These are phyloP conservation scores for Andricus curvator DNA, from an alignment of 2,888 invertebrate species.

Conservation along the genomic window DNA sequence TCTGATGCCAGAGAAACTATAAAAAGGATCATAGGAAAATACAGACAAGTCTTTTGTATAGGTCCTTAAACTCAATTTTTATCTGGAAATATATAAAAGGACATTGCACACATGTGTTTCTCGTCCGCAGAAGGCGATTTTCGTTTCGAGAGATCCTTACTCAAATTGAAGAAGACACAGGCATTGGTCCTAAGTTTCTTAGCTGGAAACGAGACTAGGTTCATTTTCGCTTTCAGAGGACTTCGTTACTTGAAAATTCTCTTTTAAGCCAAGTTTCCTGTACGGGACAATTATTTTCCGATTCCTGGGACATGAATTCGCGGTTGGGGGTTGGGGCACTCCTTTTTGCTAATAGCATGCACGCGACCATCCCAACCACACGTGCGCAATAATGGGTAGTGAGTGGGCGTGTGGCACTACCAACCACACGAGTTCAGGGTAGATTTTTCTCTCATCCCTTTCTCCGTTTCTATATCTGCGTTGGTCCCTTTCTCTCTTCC, in stretches of 20 bases:
- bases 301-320: neutral
- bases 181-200: neutral
- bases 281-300: slow-evolving; percentile 47
- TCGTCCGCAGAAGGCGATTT: slow-evolving; percentile 1
- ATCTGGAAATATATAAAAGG: slow-evolving; percentile 12
- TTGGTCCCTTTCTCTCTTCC: slow-evolving; percentile 49
- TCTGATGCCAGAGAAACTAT: too few species aligned
- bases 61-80: neutral
- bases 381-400: slow-evolving; percentile 73
- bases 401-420: slow-evolving; percentile 63
- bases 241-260: neutral
- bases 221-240: neutral
- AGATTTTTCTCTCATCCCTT: slow-evolving; percentile 40
- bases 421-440: slow-evolving; percentile 55
- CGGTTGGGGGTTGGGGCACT: slow-evolving; percentile 53
- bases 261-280: neutral
- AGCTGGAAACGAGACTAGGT: neutral
- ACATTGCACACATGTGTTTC: neutral
- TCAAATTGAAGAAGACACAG: neutral
- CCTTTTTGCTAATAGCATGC: slow-evolving; percentile 74
- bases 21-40: too few species aligned
- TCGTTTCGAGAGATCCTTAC: neutral
- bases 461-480: slow-evolving; percentile 56
- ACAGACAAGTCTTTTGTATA: too few species aligned
- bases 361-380: slow-evolving; percentile 76